Percentiles rank a stretch among this genome's conserved stretches.
These are phyloP conservation scores for Coboldia fuscipes DNA, from an alignment of 1,140 invertebrate species.

Conservation along the genomic window DNA sequence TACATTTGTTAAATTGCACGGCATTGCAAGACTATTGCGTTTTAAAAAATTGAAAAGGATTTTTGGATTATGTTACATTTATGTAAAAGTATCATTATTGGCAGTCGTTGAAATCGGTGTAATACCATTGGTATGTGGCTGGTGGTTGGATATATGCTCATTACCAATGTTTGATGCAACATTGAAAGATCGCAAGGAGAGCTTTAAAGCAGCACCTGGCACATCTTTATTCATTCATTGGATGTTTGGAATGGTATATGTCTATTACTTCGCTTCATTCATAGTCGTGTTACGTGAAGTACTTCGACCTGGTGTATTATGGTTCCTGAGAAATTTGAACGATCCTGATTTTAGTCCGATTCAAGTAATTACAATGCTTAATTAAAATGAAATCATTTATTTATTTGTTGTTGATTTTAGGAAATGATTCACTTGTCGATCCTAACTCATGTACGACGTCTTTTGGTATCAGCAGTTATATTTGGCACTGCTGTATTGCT, in stretches of 20 bases:
- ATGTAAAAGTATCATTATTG: slow-evolving; percentile 86
- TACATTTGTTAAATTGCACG: slow-evolving; percentile 64
- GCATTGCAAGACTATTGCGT: slow-evolving; percentile 46
- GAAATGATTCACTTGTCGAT: slow-evolving; percentile 98
- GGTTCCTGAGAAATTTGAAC: slow-evolving; percentile 93
- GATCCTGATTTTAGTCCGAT: slow-evolving; percentile 98
- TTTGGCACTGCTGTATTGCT: slow-evolving; percentile 90
- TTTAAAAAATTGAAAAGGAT: slow-evolving; percentile 63
- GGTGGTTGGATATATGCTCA: slow-evolving; percentile 98
- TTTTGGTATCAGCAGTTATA: slow-evolving; percentile 83
- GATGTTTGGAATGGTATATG: slow-evolving; percentile 98
- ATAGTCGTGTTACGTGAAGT: slow-evolving; percentile 85
- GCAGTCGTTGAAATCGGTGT: slow-evolving; percentile 91
- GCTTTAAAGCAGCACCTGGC: slow-evolving; percentile 73
- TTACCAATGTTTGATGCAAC: slow-evolving; percentile 86
- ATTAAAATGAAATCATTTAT: background rate
- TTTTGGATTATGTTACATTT: slow-evolving; percentile 86
- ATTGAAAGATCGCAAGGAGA: slow-evolving; percentile 65
- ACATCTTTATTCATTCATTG: slow-evolving; percentile 97
- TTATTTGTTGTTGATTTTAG: slow-evolving; percentile 11
- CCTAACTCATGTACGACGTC: slow-evolving; percentile 65
- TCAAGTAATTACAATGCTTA: slow-evolving; percentile 36
- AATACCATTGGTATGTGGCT: slow-evolving; percentile 89
- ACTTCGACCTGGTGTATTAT: slow-evolving; percentile 82
- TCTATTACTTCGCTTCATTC: slow-evolving; percentile 98